A percentile compares a stretch with the other conserved stretches of the same genome.
Conservation (phyloP, 2,888 invertebrate genomes). For the Watsonalla binaria region DNA sequence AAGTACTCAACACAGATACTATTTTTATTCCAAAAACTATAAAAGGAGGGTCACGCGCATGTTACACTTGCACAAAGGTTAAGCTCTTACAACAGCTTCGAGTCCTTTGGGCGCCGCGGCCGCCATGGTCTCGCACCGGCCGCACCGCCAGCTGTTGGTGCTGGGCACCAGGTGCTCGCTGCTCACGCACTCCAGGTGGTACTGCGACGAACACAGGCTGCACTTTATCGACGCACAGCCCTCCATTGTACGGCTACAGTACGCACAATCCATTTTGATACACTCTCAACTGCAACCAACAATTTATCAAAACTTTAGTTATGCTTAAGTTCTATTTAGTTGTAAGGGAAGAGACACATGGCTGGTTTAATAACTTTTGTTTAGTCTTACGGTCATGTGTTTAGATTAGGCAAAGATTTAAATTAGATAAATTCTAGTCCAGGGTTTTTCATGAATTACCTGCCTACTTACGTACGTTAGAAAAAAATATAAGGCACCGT, state of each 20-base stretch:
- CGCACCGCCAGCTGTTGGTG: constrained; percentile 56
- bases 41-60: neutral
- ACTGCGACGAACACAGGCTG: constrained; percentile 55
- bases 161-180: constrained; percentile 44
- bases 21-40: constrained; percentile 1
- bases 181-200: constrained; percentile 58
- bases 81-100: constrained; percentile 32
- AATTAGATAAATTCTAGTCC: too few relatives aligned
- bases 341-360: too few relatives aligned
- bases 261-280: constrained; percentile 53
- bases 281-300: constrained; percentile 15
- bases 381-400: too few relatives aligned
- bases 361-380: too few relatives aligned
- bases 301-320: neutral
- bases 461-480: too few relatives aligned
- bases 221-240: constrained; percentile 63
- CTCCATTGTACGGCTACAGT: constrained; percentile 54
- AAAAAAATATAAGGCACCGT: neutral
- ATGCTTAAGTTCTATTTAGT: too few relatives aligned
- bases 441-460: too few relatives aligned
- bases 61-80: constrained; percentile 9
- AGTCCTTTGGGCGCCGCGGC: constrained; percentile 21
- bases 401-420: too few relatives aligned
- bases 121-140: constrained; percentile 40
- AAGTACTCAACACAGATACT: neutral